Evolutionary conservation across 2,797 vertebrate species (phyloP).

Genomic region (Pangasius mekongensis): DNA sequence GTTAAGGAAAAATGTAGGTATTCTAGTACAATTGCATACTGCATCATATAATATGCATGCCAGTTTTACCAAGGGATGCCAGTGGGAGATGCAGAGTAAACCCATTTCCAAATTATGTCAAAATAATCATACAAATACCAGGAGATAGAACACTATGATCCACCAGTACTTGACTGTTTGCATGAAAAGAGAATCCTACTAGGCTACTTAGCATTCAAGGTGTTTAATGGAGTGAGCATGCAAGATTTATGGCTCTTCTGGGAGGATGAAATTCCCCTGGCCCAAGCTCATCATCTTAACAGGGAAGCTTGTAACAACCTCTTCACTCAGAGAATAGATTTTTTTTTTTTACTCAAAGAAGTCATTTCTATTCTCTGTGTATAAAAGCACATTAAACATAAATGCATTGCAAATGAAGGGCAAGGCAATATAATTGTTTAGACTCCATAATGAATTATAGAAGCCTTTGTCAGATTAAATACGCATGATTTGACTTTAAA

Average conservation of each 20-base stretch:
- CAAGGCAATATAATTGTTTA: slow-evolving; percentile 75
- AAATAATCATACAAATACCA: slow-evolving; percentile 33
- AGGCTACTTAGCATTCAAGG: slow-evolving; percentile 29
- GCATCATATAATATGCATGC: not conserved
- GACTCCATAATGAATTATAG: slow-evolving; percentile 73
- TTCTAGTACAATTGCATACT: not conserved
- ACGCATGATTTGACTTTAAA: slow-evolving; percentile 70
- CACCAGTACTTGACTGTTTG: slow-evolving; percentile 18
- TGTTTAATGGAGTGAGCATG: slow-evolving; percentile 39
- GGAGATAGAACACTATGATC: slow-evolving; percentile 2
- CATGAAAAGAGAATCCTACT: slow-evolving; percentile 21
- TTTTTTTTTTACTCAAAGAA: slow-evolving; percentile 32
- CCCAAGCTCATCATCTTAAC: slow-evolving; percentile 39
- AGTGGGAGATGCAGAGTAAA: not conserved
- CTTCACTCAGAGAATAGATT: slow-evolving; percentile 29
- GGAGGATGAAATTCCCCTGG: slow-evolving; percentile 37
- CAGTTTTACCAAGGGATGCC: not conserved
- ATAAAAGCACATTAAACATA: slow-evolving; percentile 75
- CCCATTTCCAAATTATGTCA: slow-evolving; percentile 28
- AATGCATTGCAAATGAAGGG: slow-evolving; percentile 72
- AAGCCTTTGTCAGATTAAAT: slow-evolving; percentile 75
- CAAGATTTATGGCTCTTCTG: slow-evolving; percentile 51
- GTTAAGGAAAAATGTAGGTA: not conserved
- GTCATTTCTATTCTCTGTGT: slow-evolving; percentile 49
- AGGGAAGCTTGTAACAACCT: slow-evolving; percentile 41